Conservation (phyloP, 2,113 vertebrate genomes). For the Cynopterus brachyotis region DNA sequence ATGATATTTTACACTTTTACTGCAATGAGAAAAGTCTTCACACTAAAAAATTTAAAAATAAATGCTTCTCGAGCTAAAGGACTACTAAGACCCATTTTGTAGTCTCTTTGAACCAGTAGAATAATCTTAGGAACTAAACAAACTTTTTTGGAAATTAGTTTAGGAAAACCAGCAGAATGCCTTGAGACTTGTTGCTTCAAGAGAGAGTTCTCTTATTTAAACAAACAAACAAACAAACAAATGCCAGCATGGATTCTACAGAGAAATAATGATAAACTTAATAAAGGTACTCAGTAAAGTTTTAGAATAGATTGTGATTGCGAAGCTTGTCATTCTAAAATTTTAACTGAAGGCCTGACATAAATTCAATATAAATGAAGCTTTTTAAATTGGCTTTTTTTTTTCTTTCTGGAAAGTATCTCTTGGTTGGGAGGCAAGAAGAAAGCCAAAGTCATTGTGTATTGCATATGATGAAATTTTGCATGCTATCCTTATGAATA, state of each 20-base stretch:
- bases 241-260: neutral
- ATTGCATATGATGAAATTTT: neutral
- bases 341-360: neutral
- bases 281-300: neutral
- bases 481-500: neutral
- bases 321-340: neutral
- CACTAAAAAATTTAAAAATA: slow-evolving; percentile 9
- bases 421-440: neutral
- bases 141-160: slow-evolving; percentile 40
- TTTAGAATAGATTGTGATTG: neutral
- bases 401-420: neutral
- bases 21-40: slow-evolving; percentile 13
- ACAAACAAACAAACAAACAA: neutral
- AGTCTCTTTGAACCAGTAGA: neutral
- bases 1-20: slow-evolving; percentile 25
- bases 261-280: slow-evolving; percentile 13
- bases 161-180: neutral
- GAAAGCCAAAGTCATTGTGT: neutral
- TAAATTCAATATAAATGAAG: slow-evolving; percentile 18
- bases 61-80: neutral
- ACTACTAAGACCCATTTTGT: neutral
- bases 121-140: slow-evolving; percentile 31
- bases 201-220: neutral
- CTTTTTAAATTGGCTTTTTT: neutral
- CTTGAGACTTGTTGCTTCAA: neutral